Conservation (phyloP, 2,113 vertebrate species). For the Tringa solitaria region DNA sequence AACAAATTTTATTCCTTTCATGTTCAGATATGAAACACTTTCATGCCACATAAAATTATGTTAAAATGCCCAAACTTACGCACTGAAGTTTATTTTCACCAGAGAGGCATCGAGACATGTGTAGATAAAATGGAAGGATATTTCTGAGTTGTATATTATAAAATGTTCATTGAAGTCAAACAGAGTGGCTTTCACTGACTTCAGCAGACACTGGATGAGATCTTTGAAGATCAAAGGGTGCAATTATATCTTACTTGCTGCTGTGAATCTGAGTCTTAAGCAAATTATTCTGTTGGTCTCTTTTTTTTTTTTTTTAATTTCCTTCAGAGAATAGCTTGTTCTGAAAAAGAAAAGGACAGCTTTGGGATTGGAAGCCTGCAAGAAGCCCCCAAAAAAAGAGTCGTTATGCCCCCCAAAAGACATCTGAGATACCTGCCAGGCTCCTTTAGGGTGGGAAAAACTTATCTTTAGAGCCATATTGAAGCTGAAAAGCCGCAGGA, state of each 20-base stretch:
- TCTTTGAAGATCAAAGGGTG: slow-evolving; percentile 63
- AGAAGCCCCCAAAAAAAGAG: neutral
- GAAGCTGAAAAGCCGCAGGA: neutral
- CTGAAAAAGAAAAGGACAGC: neutral
- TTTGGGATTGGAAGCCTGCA: neutral
- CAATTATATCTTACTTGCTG: slow-evolving; percentile 52
- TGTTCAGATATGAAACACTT: slow-evolving; percentile 57
- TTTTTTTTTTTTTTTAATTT: neutral
- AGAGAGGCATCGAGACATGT: neutral
- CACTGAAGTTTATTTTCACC: slow-evolving; percentile 25
- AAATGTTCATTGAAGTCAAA: slow-evolving; percentile 54
- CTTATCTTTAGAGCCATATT: neutral
- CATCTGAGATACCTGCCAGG: neutral
- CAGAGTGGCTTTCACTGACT: slow-evolving; percentile 51
- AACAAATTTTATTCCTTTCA: slow-evolving; percentile 49
- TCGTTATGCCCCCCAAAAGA: neutral
- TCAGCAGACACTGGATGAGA: slow-evolving; percentile 51
- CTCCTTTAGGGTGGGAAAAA: neutral
- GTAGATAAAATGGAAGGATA: slow-evolving; percentile 42
- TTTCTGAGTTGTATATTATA: slow-evolving; percentile 19
- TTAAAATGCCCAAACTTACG: slow-evolving; percentile 25
- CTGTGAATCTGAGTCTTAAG: slow-evolving; percentile 40
- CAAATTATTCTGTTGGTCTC: slow-evolving; percentile 51
- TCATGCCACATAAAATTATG: slow-evolving; percentile 51
- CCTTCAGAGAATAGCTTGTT: neutral